Conservation (phyloP, 2,888 invertebrate species). For the Stictocephala bisonia region DNA sequence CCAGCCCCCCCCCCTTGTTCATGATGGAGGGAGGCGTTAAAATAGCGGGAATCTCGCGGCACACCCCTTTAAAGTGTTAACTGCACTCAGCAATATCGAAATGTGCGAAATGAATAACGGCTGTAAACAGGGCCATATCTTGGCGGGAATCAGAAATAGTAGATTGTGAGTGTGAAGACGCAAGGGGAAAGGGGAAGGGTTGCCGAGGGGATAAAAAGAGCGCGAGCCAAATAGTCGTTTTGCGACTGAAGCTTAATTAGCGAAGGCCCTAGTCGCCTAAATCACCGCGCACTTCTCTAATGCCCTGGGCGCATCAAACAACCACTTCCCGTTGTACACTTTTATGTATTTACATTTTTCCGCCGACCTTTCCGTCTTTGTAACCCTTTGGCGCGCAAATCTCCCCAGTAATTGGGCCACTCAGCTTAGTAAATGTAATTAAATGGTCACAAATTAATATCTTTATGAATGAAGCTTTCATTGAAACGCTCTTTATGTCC, state of each 20-base stretch:
- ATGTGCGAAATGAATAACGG: slow-evolving; percentile 34
- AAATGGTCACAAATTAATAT: slow-evolving; percentile 46
- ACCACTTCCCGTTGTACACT: slow-evolving; percentile 21
- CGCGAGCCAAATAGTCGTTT: slow-evolving; percentile 36
- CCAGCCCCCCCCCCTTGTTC: slow-evolving; percentile 1
- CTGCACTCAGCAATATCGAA: slow-evolving; percentile 26
- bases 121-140: slow-evolving; percentile 12
- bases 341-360: slow-evolving; percentile 47
- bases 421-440: slow-evolving; percentile 42
- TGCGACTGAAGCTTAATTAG: slow-evolving; percentile 40
- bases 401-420: slow-evolving; percentile 10
- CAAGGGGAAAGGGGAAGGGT: neutral
- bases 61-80: too few relatives aligned
- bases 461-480: slow-evolving; percentile 42
- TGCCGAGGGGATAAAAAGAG: slow-evolving; percentile 5
- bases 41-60: slow-evolving; percentile 9
- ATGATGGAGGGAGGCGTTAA: slow-evolving; percentile 12
- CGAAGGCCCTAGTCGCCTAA: neutral
- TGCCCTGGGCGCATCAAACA: slow-evolving; percentile 38
- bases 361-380: neutral
- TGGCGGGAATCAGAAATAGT: slow-evolving; percentile 29
- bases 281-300: slow-evolving; percentile 9
- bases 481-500: slow-evolving; percentile 26
- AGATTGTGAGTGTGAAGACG: neutral
- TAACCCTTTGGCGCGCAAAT: slow-evolving; percentile 41